phyloP scores from a whole-genome alignment of 2,113 vertebrate species.

The Glaucidium brasilianum region DNA sequence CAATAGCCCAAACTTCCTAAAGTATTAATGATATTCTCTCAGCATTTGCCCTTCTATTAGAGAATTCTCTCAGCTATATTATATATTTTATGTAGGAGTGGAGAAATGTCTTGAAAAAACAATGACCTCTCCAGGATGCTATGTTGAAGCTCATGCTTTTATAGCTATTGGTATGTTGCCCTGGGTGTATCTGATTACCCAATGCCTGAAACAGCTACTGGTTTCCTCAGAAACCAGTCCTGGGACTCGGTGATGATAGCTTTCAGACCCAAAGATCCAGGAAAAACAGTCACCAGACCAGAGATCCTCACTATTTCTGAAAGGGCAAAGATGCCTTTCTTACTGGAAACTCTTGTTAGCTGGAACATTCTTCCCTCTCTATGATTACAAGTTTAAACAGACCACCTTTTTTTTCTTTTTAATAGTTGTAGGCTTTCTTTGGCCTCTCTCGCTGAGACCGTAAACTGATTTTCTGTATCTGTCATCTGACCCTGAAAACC shows the following conservation, averaged over 20 bases:
- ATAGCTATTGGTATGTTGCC: background rate
- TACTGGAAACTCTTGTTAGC: background rate
- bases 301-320: background rate
- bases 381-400: background rate
- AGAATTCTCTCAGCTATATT: background rate
- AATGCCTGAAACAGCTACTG: constrained; percentile 14
- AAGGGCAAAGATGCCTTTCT: background rate
- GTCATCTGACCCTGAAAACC: background rate
- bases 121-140: constrained; percentile 28
- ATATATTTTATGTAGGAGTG: background rate
- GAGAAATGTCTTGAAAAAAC: constrained; percentile 35
- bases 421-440: background rate
- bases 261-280: background rate
- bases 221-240: background rate
- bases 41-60: background rate
- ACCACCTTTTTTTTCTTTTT: background rate
- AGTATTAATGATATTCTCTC: background rate
- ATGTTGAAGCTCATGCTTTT: background rate
- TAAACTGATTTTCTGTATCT: constrained; percentile 2
- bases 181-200: constrained; percentile 8
- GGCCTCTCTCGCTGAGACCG: background rate
- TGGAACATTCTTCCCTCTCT: background rate
- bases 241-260: background rate
- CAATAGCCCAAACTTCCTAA: background rate
- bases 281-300: background rate